These are phyloP conservation scores for Actenoides hombroni DNA, from an alignment of 2,113 vertebrate species.

Conservation along the genomic window DNA sequence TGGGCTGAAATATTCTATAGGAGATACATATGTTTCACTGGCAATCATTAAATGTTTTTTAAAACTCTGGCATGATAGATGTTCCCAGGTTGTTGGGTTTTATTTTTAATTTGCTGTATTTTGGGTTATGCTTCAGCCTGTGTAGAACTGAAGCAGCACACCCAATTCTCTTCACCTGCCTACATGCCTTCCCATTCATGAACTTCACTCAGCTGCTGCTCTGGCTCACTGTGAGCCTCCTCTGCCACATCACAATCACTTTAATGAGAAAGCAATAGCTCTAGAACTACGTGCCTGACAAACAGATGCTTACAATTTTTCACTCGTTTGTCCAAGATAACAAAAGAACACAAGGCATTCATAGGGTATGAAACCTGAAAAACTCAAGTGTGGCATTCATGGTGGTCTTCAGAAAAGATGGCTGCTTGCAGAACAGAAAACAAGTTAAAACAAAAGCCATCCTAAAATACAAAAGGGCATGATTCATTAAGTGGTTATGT, in stretches of 20 bases:
- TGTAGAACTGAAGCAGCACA: not conserved
- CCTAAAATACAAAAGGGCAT: not conserved
- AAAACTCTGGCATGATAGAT: not conserved
- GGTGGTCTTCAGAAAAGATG: not conserved
- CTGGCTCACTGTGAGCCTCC: not conserved
- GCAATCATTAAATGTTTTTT: not conserved
- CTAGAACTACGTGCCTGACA: not conserved
- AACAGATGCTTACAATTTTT: not conserved
- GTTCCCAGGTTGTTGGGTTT: not conserved
- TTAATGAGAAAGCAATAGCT: not conserved
- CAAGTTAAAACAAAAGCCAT: not conserved
- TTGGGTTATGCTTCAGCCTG: not conserved
- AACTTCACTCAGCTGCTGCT: not conserved
- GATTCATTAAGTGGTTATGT: not conserved
- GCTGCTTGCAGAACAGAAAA: not conserved
- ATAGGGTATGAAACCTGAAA: not conserved
- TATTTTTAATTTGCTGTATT: not conserved
- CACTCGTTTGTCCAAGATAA: not conserved
- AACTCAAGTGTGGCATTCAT: rapidly evolving
- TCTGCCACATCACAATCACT: not conserved
- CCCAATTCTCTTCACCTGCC: not conserved
- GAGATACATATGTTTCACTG: not conserved
- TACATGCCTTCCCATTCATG: not conserved
- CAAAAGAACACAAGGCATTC: not conserved
- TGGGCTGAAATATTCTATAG: rapidly evolving